Evolutionary conservation across 2,888 invertebrate genomes (phyloP).

Genomic region (Leptothorax acervorum): DNA sequence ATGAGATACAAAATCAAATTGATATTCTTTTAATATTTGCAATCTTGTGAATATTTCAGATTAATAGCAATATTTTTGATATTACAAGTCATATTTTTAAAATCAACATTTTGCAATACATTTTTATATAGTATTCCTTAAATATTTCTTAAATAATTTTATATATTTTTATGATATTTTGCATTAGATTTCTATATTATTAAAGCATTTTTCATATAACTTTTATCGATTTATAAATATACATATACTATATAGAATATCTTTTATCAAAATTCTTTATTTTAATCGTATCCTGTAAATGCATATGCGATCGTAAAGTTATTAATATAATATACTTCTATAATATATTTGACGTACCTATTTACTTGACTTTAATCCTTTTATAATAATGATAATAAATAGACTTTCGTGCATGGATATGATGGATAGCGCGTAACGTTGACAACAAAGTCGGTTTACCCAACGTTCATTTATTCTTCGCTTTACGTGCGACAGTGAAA

Average conservation of each 20-base stretch:
- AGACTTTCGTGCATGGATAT: conserved; percentile 5
- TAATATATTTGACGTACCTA: conserved; percentile 6
- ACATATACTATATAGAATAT: background rate
- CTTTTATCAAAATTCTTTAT: background rate
- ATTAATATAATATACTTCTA: background rate
- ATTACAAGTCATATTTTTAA: background rate
- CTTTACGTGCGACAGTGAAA: conserved; percentile 10
- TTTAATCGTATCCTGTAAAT: background rate
- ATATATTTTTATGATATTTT: conserved; percentile 5
- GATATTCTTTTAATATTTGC: background rate
- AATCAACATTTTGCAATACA: background rate
- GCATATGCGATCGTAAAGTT: background rate
- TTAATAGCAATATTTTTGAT: background rate
- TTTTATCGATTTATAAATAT: background rate
- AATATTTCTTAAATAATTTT: background rate
- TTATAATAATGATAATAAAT: conserved; percentile 24
- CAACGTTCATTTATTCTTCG: conserved; percentile 17
- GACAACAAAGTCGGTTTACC: conserved; percentile 11
- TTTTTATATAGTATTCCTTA: background rate
- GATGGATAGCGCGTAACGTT: conserved; percentile 2
- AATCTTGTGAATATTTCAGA: background rate
- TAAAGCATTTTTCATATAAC: background rate
- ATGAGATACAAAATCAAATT: background rate
- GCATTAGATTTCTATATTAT: background rate
- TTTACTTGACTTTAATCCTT: conserved; percentile 17